phyloP scores from a whole-genome alignment of 2,113 vertebrate genomes.

The Pitta sordida region DNA sequence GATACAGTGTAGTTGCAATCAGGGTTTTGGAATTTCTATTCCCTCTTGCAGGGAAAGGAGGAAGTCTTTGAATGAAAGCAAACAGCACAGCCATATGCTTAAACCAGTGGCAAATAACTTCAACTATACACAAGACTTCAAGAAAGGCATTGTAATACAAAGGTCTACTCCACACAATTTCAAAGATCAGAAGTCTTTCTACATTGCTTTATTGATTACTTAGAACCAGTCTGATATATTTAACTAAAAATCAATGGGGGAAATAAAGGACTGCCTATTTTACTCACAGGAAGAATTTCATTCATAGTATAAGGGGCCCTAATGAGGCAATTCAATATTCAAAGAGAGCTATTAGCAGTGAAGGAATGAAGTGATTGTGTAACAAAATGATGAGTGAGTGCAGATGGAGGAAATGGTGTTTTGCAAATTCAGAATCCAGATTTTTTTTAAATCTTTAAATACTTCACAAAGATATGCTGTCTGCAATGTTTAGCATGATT shows the following conservation, averaged over 20 bases:
- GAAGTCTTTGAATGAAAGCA: background rate
- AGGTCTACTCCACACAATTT: background rate
- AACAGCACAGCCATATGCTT: background rate
- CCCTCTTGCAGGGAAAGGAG: background rate
- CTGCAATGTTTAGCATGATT: slow-evolving; percentile 40
- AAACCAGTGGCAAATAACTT: background rate
- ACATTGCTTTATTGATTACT: slow-evolving; percentile 17
- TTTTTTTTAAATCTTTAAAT: background rate
- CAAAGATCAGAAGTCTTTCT: background rate
- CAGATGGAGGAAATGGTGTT: slow-evolving; percentile 56
- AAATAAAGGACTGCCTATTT: slow-evolving; percentile 44
- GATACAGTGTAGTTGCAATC: background rate
- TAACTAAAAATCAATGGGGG: slow-evolving; percentile 40
- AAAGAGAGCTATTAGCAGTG: slow-evolving; percentile 31
- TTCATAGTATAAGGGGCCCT: slow-evolving; percentile 42
- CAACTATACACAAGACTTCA: background rate
- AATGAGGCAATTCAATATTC: slow-evolving; percentile 57
- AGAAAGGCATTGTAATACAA: background rate
- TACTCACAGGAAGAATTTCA: slow-evolving; percentile 48
- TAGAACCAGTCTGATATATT: background rate
- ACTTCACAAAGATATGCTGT: slow-evolving; percentile 3
- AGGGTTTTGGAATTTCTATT: background rate
- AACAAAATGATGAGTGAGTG: slow-evolving; percentile 28
- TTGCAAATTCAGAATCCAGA: slow-evolving; percentile 31
- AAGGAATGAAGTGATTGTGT: slow-evolving; percentile 30